Base-by-base conservation (phyloP, 2,113 vertebrate genomes). In the Dunckerocampus dactyliophorus region DNA sequence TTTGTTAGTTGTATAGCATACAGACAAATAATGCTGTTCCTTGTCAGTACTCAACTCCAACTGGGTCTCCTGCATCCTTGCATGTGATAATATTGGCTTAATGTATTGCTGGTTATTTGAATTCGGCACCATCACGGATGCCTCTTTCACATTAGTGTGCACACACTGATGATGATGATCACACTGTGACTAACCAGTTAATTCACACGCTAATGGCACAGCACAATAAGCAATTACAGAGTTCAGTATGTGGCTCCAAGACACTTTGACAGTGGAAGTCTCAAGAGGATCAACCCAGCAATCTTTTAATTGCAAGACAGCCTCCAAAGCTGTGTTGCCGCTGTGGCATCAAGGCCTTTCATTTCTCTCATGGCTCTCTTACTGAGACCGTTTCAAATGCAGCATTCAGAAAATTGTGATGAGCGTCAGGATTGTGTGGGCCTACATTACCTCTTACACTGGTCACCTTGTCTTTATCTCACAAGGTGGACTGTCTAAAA, bases 401-500 rank as follows among this genome's bases (percentile, higher is more conserved):
- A 39, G 37, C 37, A 55, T 39, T 11, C 37, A 39, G 19, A 37
- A 28, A 42, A 15, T 55, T 20, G 4, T 7, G 53, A 55, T 55
- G 31, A 14, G 14, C 20, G 53, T 20, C 20, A 20, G 34, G n/a
- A 55, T 42, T 39, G 37, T 1, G 2, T 17, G 31, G 19, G 56
- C 37, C 42, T 13, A 22, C 21, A n/a, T 1, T 21, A 48, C 43
- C 13, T 55, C 12, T 16, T 68, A 60, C 28, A 62, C 37, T 56
- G 39, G 20, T 58, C 24, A 55, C 42, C 19, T 74, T 56, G 49
- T 50, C 55, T 37, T 56, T 28, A 43, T 17, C 54, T 48, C 24
- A 61, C 58, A 39, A 57, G 37, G 56, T 24, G 43, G 6, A 20
- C 53, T 55, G 19, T 17, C 22, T 22, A 47, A 69, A 67, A 60